Base-by-base conservation (phyloP, 2,113 vertebrate species). In the Chloebia gouldiae region DNA sequence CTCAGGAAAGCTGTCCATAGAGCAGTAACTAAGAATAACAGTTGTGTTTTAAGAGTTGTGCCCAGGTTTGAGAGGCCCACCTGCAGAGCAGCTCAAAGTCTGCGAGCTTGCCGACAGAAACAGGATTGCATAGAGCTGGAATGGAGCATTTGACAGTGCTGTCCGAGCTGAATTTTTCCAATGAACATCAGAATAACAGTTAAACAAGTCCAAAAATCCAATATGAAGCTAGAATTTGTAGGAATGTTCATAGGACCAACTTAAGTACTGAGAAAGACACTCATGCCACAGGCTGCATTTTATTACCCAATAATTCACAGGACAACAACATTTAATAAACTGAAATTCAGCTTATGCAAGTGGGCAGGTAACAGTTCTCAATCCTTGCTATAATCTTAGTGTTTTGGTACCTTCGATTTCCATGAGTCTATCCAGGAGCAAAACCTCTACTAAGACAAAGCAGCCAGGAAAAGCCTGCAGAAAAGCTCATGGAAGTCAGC, bases 21-120 rank as follows among this genome's bases (percentile, higher is more conserved):
- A 91, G 77, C 54, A 59, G 87, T 35, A 86, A 81, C 89, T 86
- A 84, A 91, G 90, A 93, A 91, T 69, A 92, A 85, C 84, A 86
- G 71, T 73, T 81, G 42, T 37, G 25, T 68, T 94, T 47, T 81
- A 88, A 76, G 84, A 92, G 84, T 85, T 94, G 77, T 68, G n/a
- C 15, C 45, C n/a, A 37, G 37, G 68, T 82, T 87, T 86, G 51
- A 82, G 75, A 80, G 60, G 70, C 69, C 59, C 77, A 83, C 78
- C 94, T 97, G 81, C 57, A 90, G 85, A 81, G 91, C 20, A 1
- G 76, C 93, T 95, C 23, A 5, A 66, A 60, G 39, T 69, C 61
- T 1, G 0, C 28, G 16, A 37, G 28, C 15, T 54, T 69, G 65
- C 69, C 57, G 53, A 56, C 31, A 54, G 64, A 50, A 88, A 60